Conservation (phyloP, 2,113 vertebrate genomes). For the Pelmatolapia mariae region DNA sequence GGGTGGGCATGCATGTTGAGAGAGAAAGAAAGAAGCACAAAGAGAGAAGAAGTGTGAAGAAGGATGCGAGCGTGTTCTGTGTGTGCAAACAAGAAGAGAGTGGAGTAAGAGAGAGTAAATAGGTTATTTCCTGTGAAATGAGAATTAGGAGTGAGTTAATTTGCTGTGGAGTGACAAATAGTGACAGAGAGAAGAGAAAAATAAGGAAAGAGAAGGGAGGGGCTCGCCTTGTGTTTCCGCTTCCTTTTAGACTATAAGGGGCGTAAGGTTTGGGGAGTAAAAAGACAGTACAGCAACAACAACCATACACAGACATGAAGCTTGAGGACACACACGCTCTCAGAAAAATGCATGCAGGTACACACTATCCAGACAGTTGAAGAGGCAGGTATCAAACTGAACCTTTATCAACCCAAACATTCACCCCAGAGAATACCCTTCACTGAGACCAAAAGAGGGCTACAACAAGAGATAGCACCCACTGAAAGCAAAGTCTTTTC, state of each 20-base stretch:
- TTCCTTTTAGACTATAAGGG: constrained; percentile 59
- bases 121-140: constrained; percentile 78
- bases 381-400: constrained; percentile 51
- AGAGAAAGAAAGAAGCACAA: constrained; percentile 33
- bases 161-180: constrained; percentile 56
- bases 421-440: constrained; percentile 64
- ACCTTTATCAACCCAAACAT: constrained; percentile 60
- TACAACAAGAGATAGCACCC: constrained; percentile 18
- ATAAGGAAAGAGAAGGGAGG: constrained; percentile 7
- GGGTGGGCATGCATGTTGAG: constrained; percentile 23
- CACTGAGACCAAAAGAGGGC: constrained; percentile 55
- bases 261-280: constrained; percentile 58
- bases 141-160: constrained; percentile 76
- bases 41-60: constrained; percentile 16
- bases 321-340: constrained; percentile 1
- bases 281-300: constrained; percentile 46
- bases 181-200: constrained; percentile 39
- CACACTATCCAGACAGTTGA: constrained; percentile 40
- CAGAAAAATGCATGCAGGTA: constrained; percentile 24
- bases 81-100: constrained; percentile 49
- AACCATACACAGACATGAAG: constrained; percentile 35
- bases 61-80: constrained; percentile 40
- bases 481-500: constrained; percentile 48
- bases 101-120: constrained; percentile 58
- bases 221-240: constrained; percentile 56